phyloP scores from a whole-genome alignment of 1,140 invertebrate species.

The Papilio polyxenes region DNA sequence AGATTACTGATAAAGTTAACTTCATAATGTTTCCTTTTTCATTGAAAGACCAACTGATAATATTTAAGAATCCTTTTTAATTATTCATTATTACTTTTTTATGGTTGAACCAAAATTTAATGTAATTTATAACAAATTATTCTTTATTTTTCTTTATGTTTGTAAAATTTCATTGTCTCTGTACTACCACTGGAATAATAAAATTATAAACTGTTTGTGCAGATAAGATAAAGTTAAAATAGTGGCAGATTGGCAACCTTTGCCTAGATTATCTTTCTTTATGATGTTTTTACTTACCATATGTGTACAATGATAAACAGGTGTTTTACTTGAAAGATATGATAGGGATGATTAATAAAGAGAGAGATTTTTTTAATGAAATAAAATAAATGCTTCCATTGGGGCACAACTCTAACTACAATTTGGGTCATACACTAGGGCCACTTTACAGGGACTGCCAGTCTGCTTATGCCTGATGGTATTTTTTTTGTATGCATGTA shows the following conservation, averaged over 20 bases:
- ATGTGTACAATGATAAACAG: conserved; percentile 13
- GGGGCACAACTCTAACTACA: too few relatives aligned
- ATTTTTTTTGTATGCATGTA: not conserved
- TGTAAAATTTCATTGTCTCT: not conserved
- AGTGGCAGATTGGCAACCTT: not conserved
- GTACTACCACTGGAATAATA: conserved; percentile 9
- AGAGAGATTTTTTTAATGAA: not conserved
- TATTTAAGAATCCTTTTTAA: not conserved
- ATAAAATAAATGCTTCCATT: not conserved
- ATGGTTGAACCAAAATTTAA: not conserved
- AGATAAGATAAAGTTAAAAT: conserved; percentile 31
- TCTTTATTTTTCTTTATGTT: not conserved
- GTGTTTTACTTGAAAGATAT: not conserved
- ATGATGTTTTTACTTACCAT: conserved; percentile 20
- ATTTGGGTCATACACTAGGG: too few relatives aligned
- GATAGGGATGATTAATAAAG: not conserved
- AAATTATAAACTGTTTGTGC: conserved; percentile 3
- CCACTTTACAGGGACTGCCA: not conserved
- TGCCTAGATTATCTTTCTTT: not conserved
- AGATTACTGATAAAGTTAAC: too few relatives aligned
- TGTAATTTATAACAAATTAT: not conserved
- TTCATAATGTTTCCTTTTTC: not conserved
- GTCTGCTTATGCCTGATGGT: not conserved
- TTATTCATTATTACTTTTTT: not conserved
- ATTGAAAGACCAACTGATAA: not conserved